phyloP scores from a whole-genome alignment of 1,140 invertebrate genomes.

The Caenorhabditis inopinata region DNA sequence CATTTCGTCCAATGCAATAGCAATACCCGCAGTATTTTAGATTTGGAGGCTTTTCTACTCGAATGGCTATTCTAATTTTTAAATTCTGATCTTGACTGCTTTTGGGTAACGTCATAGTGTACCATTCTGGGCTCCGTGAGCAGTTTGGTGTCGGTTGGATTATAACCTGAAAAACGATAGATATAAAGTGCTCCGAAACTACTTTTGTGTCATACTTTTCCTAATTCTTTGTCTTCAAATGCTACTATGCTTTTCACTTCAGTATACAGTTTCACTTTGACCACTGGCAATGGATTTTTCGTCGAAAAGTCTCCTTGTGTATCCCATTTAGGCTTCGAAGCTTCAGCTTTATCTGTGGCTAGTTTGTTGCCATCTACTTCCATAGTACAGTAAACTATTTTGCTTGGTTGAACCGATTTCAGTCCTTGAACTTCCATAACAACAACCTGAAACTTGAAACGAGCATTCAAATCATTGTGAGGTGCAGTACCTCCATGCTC shows the following conservation, averaged over 20 bases:
- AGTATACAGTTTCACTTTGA: slow-evolving; percentile 84
- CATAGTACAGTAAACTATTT: slow-evolving; percentile 99
- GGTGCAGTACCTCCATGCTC: slow-evolving; percentile 61
- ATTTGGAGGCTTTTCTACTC: slow-evolving; percentile 95
- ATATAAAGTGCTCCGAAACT: too few species aligned
- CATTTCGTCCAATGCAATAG: slow-evolving; percentile 89
- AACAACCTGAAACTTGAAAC: slow-evolving; percentile 74
- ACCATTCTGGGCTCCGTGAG: slow-evolving; percentile 81
- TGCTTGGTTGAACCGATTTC: slow-evolving; percentile 89
- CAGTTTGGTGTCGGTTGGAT: slow-evolving; percentile 68
- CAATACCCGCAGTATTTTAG: slow-evolving; percentile 96
- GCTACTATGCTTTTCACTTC: slow-evolving; percentile 95
- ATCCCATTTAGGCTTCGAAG: slow-evolving; percentile 82
- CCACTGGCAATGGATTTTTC: slow-evolving; percentile 88
- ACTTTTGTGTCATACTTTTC: too few species aligned
- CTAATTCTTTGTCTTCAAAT: slow-evolving; percentile 96
- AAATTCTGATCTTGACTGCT: slow-evolving; percentile 91
- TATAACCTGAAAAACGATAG: slow-evolving; percentile 66
- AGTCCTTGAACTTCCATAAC: slow-evolving; percentile 98
- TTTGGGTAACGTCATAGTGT: slow-evolving; percentile 91
- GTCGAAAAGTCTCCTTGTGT: slow-evolving; percentile 95
- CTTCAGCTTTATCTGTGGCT: slow-evolving; percentile 98
- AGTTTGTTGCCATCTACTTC: slow-evolving; percentile 94
- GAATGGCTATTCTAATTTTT: slow-evolving; percentile 87
- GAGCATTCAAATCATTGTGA: not conserved